A percentile compares a stretch with the other conserved stretches of the same genome.
Evolutionary conservation across 2,888 invertebrate species (phyloP).

Genomic region (Trachelus stipa): DNA sequence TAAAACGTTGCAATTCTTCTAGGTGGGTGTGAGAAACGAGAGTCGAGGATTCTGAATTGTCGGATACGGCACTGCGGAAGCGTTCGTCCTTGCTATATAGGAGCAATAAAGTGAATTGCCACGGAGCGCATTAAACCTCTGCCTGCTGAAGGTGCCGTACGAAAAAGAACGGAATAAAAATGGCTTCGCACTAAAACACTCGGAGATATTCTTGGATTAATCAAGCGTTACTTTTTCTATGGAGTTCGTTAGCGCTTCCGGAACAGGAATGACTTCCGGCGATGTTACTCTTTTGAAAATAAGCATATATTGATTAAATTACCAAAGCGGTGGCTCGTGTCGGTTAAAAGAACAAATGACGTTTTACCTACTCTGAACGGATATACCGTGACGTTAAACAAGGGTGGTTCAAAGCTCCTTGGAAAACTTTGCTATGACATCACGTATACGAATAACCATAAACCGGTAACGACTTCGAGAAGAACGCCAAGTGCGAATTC

Average conservation of each 20-base stretch:
- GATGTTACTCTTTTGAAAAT: background rate
- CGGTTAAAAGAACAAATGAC: background rate
- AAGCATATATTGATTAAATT: background rate
- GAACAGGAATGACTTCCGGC: background rate
- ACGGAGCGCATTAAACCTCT: constrained; percentile 4
- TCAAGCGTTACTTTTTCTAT: background rate
- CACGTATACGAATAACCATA: constrained; percentile 11
- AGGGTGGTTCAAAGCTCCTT: background rate
- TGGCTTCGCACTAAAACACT: background rate
- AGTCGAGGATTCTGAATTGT: background rate
- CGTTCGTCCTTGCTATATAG: background rate
- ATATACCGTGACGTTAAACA: background rate
- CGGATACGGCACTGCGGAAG: background rate
- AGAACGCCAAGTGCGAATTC: background rate
- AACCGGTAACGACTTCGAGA: constrained; percentile 13
- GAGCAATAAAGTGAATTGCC: constrained; percentile 5
- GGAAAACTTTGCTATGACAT: constrained; percentile 1
- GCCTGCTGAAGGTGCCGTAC: background rate
- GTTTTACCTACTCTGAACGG: background rate
- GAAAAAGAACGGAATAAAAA: background rate
- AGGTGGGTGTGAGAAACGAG: background rate
- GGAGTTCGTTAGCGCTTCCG: background rate
- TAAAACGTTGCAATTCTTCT: background rate
- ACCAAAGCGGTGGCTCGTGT: background rate
- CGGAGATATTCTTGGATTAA: background rate